Evolutionary conservation across 2,113 vertebrate genomes (phyloP).

Genomic region (Coturnix japonica): DNA sequence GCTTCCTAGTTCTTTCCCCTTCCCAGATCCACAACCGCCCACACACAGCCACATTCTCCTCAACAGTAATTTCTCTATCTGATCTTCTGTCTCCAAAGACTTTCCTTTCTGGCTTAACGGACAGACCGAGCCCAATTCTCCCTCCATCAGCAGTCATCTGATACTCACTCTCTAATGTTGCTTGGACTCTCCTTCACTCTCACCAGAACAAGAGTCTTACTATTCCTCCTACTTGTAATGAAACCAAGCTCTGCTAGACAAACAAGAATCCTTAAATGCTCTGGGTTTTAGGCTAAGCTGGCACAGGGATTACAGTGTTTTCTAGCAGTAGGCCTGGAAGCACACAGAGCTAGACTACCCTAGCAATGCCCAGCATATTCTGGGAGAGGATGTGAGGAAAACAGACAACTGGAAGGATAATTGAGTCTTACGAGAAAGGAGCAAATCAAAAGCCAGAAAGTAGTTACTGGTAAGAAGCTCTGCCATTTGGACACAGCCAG

Average conservation of each 20-base stretch:
- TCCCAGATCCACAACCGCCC: background rate
- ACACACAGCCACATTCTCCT: background rate
- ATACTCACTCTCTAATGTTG: background rate
- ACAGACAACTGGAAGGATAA: background rate
- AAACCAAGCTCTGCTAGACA: background rate
- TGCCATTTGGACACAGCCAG: background rate
- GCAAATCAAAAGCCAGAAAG: background rate
- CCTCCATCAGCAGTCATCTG: background rate
- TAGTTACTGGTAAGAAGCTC: conserved; percentile 17
- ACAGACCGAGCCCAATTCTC: background rate
- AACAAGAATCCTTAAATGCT: background rate
- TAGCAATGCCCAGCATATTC: background rate
- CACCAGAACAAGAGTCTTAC: background rate
- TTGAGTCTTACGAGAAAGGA: background rate
- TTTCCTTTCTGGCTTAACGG: background rate
- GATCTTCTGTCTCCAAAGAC: background rate
- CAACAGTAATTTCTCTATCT: background rate
- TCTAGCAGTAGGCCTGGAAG: background rate
- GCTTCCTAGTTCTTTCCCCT: background rate
- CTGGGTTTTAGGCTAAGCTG: background rate
- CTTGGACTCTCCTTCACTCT: background rate
- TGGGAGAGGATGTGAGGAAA: background rate
- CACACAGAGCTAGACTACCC: background rate
- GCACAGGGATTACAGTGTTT: background rate
- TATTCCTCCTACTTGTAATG: background rate